Evolutionary conservation across 2,113 vertebrate species (phyloP), one percentile per base, ranked within the genome.

Genomic region (Girardinichthys multiradiatus): DNA sequence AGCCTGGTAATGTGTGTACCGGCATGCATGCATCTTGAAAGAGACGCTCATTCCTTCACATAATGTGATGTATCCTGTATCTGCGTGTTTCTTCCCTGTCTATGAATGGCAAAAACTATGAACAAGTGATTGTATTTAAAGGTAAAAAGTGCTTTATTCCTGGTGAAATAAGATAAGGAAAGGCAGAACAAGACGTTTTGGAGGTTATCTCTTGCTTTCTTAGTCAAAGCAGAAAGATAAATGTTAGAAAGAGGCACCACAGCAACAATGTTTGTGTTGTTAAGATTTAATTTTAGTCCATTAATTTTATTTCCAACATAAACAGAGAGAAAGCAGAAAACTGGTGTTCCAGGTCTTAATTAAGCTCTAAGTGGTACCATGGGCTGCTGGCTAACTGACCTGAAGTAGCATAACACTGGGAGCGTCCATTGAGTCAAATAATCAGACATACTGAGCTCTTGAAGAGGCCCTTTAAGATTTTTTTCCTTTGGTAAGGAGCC

Each of bases 51-150:
- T 60, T 77, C 83, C 59, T 77, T 72, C 72, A 9, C 62, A 77
- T 17, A 19, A 76, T 68, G 77, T 79, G 77, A 70, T 75, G 74
- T 77, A 30, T 80, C 69, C 64, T 64, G 63, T 81, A 74, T 76
- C 62, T 35, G 0, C 86, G 45, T 10, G 59, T 84, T 54, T 45
- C 54, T 75, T 30, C 68, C 76, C 79, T 84, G 66, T 86, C 74
- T 81, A 80, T 82, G 86, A 90, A 87, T 88, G 80, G 29, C 48
- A 84, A 85, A 86, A 57, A 80, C 80, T 64, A 68, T 66, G 48
- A 91, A 84, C 79, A 75, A 77, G 70, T 84, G 84, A 89, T 91
- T 93, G 87, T 92, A 91, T 89, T 87, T 75, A 81, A 87, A 79
- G 74, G 26, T 72, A 39, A 78, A 45, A 69, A 61, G 29, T 57